These are phyloP conservation scores for Sprattus sprattus DNA, from an alignment of 2,113 vertebrate genomes.

Conservation along the genomic window DNA sequence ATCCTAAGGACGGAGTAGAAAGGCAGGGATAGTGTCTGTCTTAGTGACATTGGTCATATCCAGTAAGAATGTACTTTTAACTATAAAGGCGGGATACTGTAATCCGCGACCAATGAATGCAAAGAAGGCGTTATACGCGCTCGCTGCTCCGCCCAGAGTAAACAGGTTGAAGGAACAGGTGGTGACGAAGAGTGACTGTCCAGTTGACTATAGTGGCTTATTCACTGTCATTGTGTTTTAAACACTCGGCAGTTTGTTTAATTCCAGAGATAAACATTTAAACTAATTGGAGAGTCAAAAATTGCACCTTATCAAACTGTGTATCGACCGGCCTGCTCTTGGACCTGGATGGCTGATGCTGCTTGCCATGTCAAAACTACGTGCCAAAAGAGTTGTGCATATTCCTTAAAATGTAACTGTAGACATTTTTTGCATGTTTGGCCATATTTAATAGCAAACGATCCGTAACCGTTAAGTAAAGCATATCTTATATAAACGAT, in stretches of 20 bases:
- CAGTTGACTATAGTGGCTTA: background rate
- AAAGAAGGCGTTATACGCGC: constrained; percentile 7
- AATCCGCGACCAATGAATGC: constrained; percentile 52
- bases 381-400: no score
- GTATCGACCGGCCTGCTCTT: background rate
- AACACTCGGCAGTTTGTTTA: background rate
- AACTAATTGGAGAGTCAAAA: no score
- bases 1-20: constrained; percentile 45
- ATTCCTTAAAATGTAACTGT: no score
- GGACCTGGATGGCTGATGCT: background rate
- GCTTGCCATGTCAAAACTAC: background rate
- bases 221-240: background rate
- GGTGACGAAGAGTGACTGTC: constrained; percentile 47
- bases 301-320: no score
- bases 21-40: constrained; percentile 46
- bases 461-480: no score
- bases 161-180: constrained; percentile 56
- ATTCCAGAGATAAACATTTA: background rate
- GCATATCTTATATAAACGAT: no score
- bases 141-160: background rate
- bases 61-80: constrained; percentile 36
- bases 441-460: no score
- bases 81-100: constrained; percentile 31
- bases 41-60: constrained; percentile 50
- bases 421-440: no score